Conservation (phyloP, 1,140 invertebrate genomes). For the Chrysopa pallens region DNA sequence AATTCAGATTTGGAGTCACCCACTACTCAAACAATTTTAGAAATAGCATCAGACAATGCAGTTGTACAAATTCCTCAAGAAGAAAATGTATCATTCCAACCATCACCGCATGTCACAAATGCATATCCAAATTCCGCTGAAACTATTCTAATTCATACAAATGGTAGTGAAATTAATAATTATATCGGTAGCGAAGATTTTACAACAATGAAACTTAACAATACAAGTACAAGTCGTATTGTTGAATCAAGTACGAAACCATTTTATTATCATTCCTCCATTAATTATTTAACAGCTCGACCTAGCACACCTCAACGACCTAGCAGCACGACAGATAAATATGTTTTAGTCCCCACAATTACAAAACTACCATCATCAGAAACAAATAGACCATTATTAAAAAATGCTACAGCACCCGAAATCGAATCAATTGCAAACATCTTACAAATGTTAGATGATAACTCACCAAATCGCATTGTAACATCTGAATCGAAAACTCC, state of each 20-base stretch:
- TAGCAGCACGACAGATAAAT: conserved; percentile 15
- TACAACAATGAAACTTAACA: conserved; percentile 12
- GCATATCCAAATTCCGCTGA: conserved; percentile 40
- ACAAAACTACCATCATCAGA: conserved; percentile 21
- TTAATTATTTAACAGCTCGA: conserved; percentile 7
- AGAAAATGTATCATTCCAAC: conserved; percentile 16
- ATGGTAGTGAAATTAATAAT: conserved; percentile 34
- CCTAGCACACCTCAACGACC: too few species aligned
- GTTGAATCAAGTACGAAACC: neutral
- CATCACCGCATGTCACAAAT: conserved; percentile 22
- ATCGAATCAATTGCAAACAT: conserved; percentile 28
- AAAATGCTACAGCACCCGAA: conserved; percentile 19
- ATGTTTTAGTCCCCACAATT: conserved; percentile 32
- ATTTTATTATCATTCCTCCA: too few species aligned
- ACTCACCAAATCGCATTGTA: neutral
- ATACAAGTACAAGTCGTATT: conserved; percentile 15
- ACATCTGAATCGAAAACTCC: conserved; percentile 5
- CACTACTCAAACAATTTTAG: conserved; percentile 7
- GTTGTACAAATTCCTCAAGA: conserved; percentile 17
- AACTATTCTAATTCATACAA: conserved; percentile 41
- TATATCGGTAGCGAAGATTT: conserved; percentile 40
- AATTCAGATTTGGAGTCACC: neutral
- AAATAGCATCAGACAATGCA: conserved; percentile 16
- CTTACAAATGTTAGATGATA: conserved; percentile 20
- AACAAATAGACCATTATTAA: conserved; percentile 13